Evolutionary conservation across 2,797 vertebrate genomes (phyloP), one percentile per base, ranked within the genome.

Genomic region (Linurgus olivaceus): DNA sequence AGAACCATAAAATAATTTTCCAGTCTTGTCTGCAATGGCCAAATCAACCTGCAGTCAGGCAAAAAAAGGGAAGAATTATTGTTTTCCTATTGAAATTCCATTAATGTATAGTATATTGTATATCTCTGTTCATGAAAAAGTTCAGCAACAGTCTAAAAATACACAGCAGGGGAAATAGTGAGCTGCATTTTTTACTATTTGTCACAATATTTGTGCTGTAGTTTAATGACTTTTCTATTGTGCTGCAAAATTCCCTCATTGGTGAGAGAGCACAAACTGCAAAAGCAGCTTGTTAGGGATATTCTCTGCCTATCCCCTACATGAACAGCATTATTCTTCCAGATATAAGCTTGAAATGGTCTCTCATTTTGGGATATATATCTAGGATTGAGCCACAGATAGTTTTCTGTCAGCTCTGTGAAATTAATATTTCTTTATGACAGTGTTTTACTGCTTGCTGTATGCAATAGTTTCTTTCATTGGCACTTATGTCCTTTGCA

Each of bases 391-490:
- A 37, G 70, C 47, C 73, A 75, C 37, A 78, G 57, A 42, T n/a
- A 68, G 31, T 76, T 88, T 96, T 82, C 78, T 77, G 72, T 78
- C 89, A 85, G 77, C 52, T 80, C 48, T 77, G 0, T 61, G 71
- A 85, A 96, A 92, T 95, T 75, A 92, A 85, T 83, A 24, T 51
- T 67, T 66, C 73, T 72, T 72, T 77, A 33, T 66, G 75, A 73
- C 65, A 89, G 78, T 55, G 38, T 83, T 94, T 84, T 51, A 63
- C 68, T 92, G 68, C 82, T 83, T 82, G 35, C 75, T 86, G 6
- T 40, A 50, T 44, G 47, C 54, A 82, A 80, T 20, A 78, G 52
- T 75, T 90, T 44, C 76, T 83, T 94, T 90, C 76, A 38, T 37
- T 66, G 78, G 47, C 62, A 73, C 54, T 83, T 89, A 38, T 0